A percentile compares a stretch with the other conserved stretches of the same genome.
phyloP scores from a whole-genome alignment of 2,797 vertebrate species.

The Neosalanx taihuensis region DNA sequence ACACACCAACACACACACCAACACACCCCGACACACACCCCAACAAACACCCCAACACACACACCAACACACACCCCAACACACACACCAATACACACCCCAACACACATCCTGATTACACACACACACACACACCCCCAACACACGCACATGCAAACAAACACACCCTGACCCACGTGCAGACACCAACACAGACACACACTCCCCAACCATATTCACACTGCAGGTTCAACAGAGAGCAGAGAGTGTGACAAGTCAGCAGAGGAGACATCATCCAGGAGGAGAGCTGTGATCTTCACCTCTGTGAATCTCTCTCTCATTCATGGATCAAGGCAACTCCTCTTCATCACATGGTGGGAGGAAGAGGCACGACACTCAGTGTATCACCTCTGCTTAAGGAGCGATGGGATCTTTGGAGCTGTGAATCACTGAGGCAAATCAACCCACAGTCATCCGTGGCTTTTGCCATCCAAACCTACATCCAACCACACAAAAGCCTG shows the following conservation, averaged over 20 bases:
- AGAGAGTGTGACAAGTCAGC: neutral
- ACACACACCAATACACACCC: neutral
- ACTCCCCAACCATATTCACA: neutral
- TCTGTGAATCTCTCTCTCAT: neutral
- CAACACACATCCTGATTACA: neutral
- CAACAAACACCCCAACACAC: no score
- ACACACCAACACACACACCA: no score
- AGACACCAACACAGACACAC: neutral
- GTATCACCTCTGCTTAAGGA: no score
- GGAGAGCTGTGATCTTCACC: neutral
- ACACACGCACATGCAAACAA: no score
- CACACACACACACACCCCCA: neutral
- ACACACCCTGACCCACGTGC: neutral
- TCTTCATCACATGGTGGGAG: neutral
- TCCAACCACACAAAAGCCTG: no score
- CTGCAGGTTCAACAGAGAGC: neutral
- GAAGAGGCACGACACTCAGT: no score
- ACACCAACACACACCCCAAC: no score
- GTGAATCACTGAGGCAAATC: neutral
- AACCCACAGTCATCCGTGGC: no score
- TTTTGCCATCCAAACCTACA: no score
- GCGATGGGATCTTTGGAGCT: neutral
- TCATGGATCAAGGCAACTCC: neutral
- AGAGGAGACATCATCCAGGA: neutral
- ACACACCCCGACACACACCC: no score